Evolutionary conservation across 2,888 invertebrate species (phyloP).

Genomic region (Crematogaster levior): DNA sequence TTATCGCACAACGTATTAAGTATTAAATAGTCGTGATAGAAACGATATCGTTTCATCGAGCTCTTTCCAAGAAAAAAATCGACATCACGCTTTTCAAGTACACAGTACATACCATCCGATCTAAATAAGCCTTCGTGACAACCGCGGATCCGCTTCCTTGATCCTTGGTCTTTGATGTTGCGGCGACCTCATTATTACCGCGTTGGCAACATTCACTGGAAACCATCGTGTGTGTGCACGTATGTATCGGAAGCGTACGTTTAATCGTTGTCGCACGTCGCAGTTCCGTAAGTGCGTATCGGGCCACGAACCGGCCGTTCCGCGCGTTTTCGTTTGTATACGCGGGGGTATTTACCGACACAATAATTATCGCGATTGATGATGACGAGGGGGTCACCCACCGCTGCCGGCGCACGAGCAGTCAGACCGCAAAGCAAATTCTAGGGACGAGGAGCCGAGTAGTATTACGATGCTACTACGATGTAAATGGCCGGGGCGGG

Average conservation of each 20-base stretch:
- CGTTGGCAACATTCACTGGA: not conserved
- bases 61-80: not conserved
- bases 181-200: conserved; percentile 23
- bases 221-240: conserved; percentile 4
- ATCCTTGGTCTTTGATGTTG: conserved; percentile 17
- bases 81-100: too few species aligned
- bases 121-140: conserved; percentile 1
- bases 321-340: conserved; percentile 67
- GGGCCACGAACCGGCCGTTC: conserved; percentile 38
- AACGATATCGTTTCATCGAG: not conserved
- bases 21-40: not conserved
- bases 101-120: not conserved
- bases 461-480: conserved; percentile 68
- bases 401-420: conserved; percentile 77
- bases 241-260: conserved; percentile 61
- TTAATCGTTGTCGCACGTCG: conserved; percentile 75
- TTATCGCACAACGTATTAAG: not conserved
- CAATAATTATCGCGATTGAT: conserved; percentile 84
- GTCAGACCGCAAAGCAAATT: conserved; percentile 83
- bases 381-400: conserved; percentile 63
- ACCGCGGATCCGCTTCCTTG: conserved; percentile 13
- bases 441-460: conserved; percentile 77
- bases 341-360: conserved; percentile 82
- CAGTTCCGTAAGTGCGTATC: conserved; percentile 65
- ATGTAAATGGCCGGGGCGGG: conserved; percentile 48